Percentiles rank a stretch among this genome's conserved stretches.
These are phyloP conservation scores for Ligdia adustata DNA, from an alignment of 2,888 invertebrate species.

Conservation along the genomic window DNA sequence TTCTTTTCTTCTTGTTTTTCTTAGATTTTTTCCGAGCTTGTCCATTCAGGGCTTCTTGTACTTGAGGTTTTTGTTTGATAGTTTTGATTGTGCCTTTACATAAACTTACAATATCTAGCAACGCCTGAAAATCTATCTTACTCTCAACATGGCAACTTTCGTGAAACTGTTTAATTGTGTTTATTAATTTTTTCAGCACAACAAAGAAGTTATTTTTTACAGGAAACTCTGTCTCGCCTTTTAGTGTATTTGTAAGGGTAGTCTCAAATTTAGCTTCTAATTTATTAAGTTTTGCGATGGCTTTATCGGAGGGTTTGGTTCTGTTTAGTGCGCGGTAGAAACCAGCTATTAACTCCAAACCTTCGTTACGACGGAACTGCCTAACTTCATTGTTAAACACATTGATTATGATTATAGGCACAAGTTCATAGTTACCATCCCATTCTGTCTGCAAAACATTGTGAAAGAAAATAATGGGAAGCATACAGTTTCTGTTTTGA, in stretches of 20 bases:
- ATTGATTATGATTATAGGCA: slow-evolving; percentile 83
- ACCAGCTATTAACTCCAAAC: slow-evolving; percentile 85
- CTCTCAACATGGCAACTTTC: slow-evolving; percentile 63
- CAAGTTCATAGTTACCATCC: slow-evolving; percentile 85
- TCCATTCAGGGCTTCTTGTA: slow-evolving; percentile 36
- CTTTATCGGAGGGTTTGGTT: slow-evolving; percentile 62
- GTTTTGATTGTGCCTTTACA: slow-evolving; percentile 56
- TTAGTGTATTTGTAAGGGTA: slow-evolving; percentile 65
- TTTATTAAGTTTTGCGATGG: slow-evolving; percentile 58
- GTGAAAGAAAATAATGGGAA: slow-evolving; percentile 87
- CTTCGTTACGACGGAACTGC: slow-evolving; percentile 87
- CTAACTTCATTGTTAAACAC: slow-evolving; percentile 85
- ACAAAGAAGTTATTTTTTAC: slow-evolving; percentile 84
- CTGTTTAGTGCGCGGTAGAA: slow-evolving; percentile 86
- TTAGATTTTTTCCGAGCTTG: slow-evolving; percentile 46
- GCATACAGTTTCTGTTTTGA: slow-evolving; percentile 85
- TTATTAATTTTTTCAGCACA: slow-evolving; percentile 80
- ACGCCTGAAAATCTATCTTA: slow-evolving; percentile 57
- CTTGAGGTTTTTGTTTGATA: slow-evolving; percentile 44
- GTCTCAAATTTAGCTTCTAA: slow-evolving; percentile 76
- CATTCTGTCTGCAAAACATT: slow-evolving; percentile 86
- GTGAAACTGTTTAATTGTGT: slow-evolving; percentile 75
- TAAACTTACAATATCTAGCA: slow-evolving; percentile 53
- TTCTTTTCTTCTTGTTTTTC: slow-evolving; percentile 67
- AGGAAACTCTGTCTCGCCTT: slow-evolving; percentile 59